Conservation (phyloP, 2,888 invertebrate species). For the Hetaerina titia region DNA sequence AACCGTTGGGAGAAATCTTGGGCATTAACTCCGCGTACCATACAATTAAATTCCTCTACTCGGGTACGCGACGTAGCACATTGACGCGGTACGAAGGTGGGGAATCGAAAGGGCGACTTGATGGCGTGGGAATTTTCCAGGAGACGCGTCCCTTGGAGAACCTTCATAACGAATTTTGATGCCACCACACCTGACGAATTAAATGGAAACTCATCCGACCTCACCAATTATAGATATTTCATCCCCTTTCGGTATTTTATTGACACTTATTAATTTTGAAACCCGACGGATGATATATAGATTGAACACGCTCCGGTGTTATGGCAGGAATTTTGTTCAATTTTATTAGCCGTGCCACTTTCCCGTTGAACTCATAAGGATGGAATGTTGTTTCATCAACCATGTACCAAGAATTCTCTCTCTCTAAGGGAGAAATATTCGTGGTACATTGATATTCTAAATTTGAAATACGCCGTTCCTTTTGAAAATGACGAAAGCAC, state of each 20-base stretch:
- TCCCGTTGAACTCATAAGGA: neutral
- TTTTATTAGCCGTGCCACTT: neutral
- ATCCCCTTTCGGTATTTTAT: neutral
- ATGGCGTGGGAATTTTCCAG: neutral
- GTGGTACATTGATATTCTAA: too few species aligned
- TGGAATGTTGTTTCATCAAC: neutral
- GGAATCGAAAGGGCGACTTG: neutral
- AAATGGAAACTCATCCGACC: neutral
- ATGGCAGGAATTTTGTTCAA: neutral
- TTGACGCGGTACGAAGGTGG: neutral
- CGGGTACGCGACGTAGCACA: neutral
- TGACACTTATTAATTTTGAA: neutral
- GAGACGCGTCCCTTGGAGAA: neutral
- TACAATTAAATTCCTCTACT: neutral
- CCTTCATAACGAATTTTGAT: neutral
- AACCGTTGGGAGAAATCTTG: neutral
- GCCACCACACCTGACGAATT: neutral
- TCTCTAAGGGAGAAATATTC: neutral
- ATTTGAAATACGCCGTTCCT: neutral
- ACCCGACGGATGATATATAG: neutral
- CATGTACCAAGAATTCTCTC: neutral
- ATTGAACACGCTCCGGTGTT: neutral
- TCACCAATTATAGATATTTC: neutral
- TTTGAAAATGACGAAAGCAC: neutral
- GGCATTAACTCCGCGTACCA: neutral